Conservation (phyloP, 1,140 invertebrate genomes). For the Atta cephalotes region DNA sequence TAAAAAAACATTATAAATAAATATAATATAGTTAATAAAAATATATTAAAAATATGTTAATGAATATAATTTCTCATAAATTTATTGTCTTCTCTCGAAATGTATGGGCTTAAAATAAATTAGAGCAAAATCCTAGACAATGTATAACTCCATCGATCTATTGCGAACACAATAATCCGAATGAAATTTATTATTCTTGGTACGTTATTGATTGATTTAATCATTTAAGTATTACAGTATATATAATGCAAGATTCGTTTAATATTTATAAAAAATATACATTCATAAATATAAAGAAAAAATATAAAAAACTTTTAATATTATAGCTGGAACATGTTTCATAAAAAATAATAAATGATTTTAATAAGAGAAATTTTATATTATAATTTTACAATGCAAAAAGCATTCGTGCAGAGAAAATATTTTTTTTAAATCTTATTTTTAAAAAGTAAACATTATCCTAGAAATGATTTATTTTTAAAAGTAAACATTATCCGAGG, state of each 20-base stretch:
- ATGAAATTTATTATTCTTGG: background rate
- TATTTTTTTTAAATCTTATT: too few species aligned
- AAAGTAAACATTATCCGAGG: too few species aligned
- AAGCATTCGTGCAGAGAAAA: too few species aligned
- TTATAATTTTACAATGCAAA: background rate
- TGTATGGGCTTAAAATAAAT: background rate
- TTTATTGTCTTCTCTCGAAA: background rate
- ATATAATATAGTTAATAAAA: background rate
- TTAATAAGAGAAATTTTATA: background rate
- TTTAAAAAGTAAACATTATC: too few species aligned
- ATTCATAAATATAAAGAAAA: background rate
- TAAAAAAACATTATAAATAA: background rate
- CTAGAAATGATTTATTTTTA: too few species aligned
- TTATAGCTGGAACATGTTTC: background rate
- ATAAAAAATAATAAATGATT: background rate
- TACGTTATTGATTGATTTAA: background rate
- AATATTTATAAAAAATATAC: background rate
- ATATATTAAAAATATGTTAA: background rate
- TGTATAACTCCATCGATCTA: slow-evolving; percentile 22
- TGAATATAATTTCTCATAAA: slow-evolving; percentile 10
- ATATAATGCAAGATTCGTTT: background rate
- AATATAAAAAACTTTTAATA: background rate
- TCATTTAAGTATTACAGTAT: slow-evolving; percentile 1
- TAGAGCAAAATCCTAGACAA: background rate
- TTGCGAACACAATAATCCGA: background rate